Evolutionary conservation across 2,888 invertebrate species (phyloP), one percentile per base, ranked within the genome.

Genomic region (Volucella bombylans): DNA sequence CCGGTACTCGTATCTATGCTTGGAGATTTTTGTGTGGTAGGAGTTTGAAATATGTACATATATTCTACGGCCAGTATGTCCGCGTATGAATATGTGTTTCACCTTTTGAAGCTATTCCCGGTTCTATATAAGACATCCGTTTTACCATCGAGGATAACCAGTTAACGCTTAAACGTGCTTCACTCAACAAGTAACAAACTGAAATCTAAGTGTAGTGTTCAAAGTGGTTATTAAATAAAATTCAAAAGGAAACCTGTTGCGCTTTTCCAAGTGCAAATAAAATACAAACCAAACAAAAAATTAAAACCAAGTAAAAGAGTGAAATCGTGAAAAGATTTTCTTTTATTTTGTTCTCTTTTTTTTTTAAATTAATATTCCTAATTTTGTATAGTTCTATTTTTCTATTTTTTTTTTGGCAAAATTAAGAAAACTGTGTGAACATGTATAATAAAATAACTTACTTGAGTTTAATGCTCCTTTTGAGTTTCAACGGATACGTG

Each of bases 151-250:
- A 81, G 85, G 80, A 85, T 77, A 85, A 77, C 80, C 85, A 85
- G 85, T 85, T 81, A 77, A 80, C 76, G 61, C 77, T 77, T 81
- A 81, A 77, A 62, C 85, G 85, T 85, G 85, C 64, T 85, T 85
- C 85, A 59, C 72, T 85, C 85, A 85, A 85, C 85, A 85, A 85
- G 85, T 81, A 57, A 59, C 52, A 45, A 72, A 55, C 39, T 54
- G 45, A n/a, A 31, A 54, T 41, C 38, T 14, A 38, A 85, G 62
- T 77, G 62, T 47, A 68, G 72, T 77, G 64, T 55, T 61, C 9
- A 49, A 57, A 45, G 68, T 72, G 71, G 31, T 57, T 23, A 23
- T 59, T 57, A 77, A 67, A 55, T 38, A 68, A 10, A 49, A 49
- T 43, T 31, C 41, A 67, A 41, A 49, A 71, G 64, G 52, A 41